Percentiles rank a stretch among this genome's conserved stretches.
These are phyloP conservation scores for Myotis yumanensis DNA, from an alignment of 2,113 vertebrate species.

Conservation along the genomic window DNA sequence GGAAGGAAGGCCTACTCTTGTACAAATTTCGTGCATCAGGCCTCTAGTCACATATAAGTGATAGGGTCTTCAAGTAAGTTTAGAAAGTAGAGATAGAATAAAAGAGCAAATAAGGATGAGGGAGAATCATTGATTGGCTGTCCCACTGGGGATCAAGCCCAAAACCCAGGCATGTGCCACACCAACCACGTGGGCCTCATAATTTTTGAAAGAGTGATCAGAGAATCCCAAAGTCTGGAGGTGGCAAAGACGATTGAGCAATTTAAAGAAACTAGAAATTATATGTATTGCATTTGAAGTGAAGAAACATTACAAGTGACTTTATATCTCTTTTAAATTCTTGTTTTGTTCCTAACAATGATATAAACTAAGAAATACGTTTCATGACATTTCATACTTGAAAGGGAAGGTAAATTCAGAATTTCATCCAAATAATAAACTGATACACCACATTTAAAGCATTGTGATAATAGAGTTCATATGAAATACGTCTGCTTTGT, in stretches of 20 bases:
- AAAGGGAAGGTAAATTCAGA: not conserved
- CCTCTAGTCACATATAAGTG: not conserved
- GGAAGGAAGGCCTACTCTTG: too few relatives aligned
- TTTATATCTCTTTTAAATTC: conserved; percentile 64
- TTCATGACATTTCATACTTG: not conserved
- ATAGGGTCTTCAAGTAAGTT: not conserved
- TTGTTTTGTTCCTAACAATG: conserved; percentile 56
- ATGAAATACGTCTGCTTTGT: conserved; percentile 68
- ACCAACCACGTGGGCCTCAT: not conserved
- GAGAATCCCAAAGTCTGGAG: not conserved
- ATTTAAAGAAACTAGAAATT: not conserved
- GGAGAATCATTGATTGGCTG: too few relatives aligned
- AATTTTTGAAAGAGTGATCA: not conserved
- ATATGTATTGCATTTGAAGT: not conserved
- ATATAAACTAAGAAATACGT: conserved; percentile 48
- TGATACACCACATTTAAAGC: conserved; percentile 59
- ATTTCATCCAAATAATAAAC: conserved; percentile 68
- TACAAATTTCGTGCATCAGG: too few relatives aligned
- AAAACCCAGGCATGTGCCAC: too few relatives aligned
- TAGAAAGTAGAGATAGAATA: not conserved
- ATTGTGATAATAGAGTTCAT: conserved; percentile 49
- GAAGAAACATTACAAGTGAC: conserved; percentile 54
- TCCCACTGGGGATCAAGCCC: too few relatives aligned
- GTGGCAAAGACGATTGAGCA: not conserved
- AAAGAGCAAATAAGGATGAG: not conserved